Evolutionary conservation across 2,113 vertebrate species (phyloP).

Genomic region (Cettia cetti): DNA sequence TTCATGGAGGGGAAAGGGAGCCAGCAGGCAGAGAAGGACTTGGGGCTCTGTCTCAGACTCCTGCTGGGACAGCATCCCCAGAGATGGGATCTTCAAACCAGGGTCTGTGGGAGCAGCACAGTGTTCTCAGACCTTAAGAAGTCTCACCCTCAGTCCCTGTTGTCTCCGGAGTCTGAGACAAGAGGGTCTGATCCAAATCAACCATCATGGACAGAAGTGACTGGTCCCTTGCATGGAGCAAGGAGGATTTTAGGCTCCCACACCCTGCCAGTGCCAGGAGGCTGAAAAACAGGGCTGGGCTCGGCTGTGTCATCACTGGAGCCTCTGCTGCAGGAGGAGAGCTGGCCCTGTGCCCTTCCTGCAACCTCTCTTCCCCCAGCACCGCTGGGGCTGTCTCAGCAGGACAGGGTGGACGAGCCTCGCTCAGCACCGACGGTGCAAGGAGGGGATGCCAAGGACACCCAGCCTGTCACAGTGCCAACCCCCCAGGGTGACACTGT

Average conservation of each 20-base stretch:
- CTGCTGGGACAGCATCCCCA: background rate
- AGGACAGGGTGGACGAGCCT: background rate
- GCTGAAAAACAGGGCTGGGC: background rate
- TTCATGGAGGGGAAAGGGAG: background rate
- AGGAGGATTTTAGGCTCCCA: background rate
- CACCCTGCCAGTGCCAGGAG: background rate
- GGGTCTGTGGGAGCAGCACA: background rate
- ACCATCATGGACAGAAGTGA: background rate
- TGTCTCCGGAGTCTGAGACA: background rate
- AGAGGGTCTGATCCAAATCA: background rate
- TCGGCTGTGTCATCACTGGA: background rate
- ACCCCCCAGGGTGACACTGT: background rate
- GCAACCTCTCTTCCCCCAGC: background rate
- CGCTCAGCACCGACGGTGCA: background rate
- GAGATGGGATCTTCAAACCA: background rate
- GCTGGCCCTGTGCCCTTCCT: background rate
- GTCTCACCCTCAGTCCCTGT: background rate
- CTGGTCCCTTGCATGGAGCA: background rate
- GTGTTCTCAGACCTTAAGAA: background rate
- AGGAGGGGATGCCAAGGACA: background rate
- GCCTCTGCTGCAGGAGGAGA: background rate
- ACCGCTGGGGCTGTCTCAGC: background rate
- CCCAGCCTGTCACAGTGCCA: background rate
- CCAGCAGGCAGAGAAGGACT: background rate
- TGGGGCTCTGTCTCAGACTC: background rate